Percentiles rank a stretch among this genome's conserved stretches.
Conservation (phyloP, 2,113 vertebrate genomes). For the Colinus virginianus region DNA sequence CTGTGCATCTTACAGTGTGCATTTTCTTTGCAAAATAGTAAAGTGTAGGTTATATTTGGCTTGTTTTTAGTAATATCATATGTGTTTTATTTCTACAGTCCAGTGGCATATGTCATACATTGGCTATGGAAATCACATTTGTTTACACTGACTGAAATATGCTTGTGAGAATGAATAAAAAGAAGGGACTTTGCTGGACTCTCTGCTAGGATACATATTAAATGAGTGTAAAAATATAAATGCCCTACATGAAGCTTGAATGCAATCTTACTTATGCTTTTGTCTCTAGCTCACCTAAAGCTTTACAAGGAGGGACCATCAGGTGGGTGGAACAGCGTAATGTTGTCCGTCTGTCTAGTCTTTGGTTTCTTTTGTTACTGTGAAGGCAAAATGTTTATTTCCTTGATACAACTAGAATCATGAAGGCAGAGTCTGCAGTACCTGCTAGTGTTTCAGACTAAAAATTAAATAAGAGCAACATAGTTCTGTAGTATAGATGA, state of each 20-base stretch:
- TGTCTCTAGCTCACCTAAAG: conserved; percentile 10
- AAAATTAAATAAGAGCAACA: neutral
- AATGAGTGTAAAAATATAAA: neutral
- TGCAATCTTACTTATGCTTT: conserved; percentile 32
- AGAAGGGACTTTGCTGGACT: neutral
- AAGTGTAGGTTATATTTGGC: neutral
- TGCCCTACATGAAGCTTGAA: neutral
- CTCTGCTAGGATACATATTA: neutral
- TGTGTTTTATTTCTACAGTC: neutral
- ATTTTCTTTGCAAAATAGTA: neutral
- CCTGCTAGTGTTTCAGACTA: neutral
- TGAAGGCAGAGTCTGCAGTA: neutral
- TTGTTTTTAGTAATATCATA: neutral
- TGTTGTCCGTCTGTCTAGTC: conserved; percentile 35
- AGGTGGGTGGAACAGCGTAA: conserved; percentile 39
- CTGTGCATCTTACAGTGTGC: rapidly evolving
- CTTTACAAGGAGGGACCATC: conserved; percentile 24
- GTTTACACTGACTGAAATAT: neutral
- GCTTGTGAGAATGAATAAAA: neutral
- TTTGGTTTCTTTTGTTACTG: neutral
- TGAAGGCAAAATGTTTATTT: neutral
- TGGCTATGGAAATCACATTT: neutral
- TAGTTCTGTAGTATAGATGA: neutral
- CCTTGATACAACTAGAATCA: neutral
- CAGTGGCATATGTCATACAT: neutral